A percentile compares a stretch with the other conserved stretches of the same genome.
These are phyloP conservation scores for Mesaphorura yosii DNA, from an alignment of 1,140 invertebrate genomes.

Conservation along the genomic window DNA sequence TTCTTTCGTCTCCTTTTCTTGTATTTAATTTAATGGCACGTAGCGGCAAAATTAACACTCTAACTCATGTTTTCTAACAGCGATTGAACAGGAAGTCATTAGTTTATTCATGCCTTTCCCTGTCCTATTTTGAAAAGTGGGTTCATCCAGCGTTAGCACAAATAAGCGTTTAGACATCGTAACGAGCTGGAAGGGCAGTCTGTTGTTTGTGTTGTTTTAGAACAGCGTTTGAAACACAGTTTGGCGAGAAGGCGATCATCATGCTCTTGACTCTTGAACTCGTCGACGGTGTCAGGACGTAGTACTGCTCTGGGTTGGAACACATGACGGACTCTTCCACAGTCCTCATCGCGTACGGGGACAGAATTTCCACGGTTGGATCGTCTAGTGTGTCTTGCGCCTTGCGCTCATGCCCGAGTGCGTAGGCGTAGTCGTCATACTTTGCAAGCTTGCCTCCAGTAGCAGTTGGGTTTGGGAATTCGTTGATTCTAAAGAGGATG, in stretches of 20 bases:
- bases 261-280: conserved; percentile 29
- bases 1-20: no score
- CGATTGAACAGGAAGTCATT: no score
- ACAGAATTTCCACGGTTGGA: conserved; percentile 22
- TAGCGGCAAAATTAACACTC: no score
- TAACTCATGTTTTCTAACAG: no score
- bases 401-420: conserved; percentile 1
- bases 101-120: no score
- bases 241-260: conserved; percentile 29
- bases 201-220: conserved; percentile 21
- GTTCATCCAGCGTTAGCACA: no score
- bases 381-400: conserved; percentile 5
- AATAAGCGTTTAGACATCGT: no score
- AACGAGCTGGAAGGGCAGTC: no score
- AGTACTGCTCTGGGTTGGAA: conserved; percentile 17
- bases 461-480: conserved; percentile 18
- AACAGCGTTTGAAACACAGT: conserved; percentile 22
- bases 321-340: conserved; percentile 27
- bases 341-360: conserved; percentile 27
- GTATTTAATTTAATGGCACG: no score
- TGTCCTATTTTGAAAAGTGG: no score
- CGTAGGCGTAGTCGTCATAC: background rate
- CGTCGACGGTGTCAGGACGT: conserved; percentile 26
- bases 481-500: conserved; percentile 21
- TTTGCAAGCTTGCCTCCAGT: background rate